Evolutionary conservation across 2,797 vertebrate genomes (phyloP).

Genomic region (Pampus argenteus): DNA sequence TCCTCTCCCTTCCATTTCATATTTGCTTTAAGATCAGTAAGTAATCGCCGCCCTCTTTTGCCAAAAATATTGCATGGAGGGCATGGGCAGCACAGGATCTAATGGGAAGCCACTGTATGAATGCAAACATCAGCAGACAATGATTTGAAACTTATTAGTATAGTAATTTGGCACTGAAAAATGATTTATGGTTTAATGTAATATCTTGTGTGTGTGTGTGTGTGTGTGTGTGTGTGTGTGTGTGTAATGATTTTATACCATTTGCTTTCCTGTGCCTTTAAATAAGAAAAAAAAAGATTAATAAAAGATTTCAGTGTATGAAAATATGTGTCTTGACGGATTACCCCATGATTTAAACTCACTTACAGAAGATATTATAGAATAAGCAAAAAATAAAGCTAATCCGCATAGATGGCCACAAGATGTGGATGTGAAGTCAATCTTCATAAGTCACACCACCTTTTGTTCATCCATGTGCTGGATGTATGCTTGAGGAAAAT

Average conservation of each 20-base stretch:
- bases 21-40: slow-evolving; percentile 70
- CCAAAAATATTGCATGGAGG: slow-evolving; percentile 49
- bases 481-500: slow-evolving; percentile 75
- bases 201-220: slow-evolving; percentile 12
- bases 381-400: slow-evolving; percentile 33
- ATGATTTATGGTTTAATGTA: slow-evolving; percentile 28
- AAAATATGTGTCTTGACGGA: slow-evolving; percentile 18
- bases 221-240: slow-evolving; percentile 20
- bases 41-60: slow-evolving; percentile 62
- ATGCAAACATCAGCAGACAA: slow-evolving; percentile 36
- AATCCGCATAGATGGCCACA: slow-evolving; percentile 27
- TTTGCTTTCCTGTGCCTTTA: slow-evolving; percentile 19
- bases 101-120: slow-evolving; percentile 29
- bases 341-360: slow-evolving; percentile 20
- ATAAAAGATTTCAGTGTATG: slow-evolving; percentile 12
- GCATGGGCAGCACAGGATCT: slow-evolving; percentile 12
- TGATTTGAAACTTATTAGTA: slow-evolving; percentile 24
- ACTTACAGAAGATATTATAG: slow-evolving; percentile 30
- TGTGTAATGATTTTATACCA: slow-evolving; percentile 16
- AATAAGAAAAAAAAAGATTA: not conserved
- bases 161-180: slow-evolving; percentile 36
- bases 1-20: slow-evolving; percentile 64
- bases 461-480: slow-evolving; percentile 75
- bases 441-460: slow-evolving; percentile 70
- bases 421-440: slow-evolving; percentile 50